Conservation (phyloP, 2,797 vertebrate species). For the Atherinosoma microstoma region DNA sequence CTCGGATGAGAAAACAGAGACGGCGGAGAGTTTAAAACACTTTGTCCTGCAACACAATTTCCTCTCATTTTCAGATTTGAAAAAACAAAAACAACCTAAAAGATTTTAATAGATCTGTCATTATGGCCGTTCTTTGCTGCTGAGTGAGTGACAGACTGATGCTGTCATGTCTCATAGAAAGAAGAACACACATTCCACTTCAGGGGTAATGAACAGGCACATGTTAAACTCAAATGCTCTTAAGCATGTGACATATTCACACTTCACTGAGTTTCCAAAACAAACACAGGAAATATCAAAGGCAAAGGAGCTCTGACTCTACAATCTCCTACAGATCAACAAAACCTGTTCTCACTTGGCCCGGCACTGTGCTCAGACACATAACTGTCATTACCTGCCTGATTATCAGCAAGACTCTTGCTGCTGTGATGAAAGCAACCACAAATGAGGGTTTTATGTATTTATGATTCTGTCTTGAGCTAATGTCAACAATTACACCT, state of each 20-base stretch:
- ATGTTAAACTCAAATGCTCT: conserved; percentile 41
- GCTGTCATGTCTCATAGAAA: conserved; percentile 39
- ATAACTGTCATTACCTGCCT: conserved; percentile 57
- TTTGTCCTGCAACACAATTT: conserved; percentile 9
- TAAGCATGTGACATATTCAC: conserved; percentile 28
- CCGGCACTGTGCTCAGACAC: conserved; percentile 39
- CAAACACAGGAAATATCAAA: conserved; percentile 76
- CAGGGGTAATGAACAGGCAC: conserved; percentile 66
- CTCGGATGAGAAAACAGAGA: conserved; percentile 19
- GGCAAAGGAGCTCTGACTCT: conserved; percentile 31
- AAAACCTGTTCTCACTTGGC: conserved; percentile 78
- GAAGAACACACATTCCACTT: conserved; percentile 61
- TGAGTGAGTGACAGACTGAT: conserved; percentile 40
- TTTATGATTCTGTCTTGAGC: conserved; percentile 25
- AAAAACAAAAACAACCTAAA: not conserved
- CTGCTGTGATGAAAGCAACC: conserved; percentile 37
- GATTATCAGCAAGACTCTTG: conserved; percentile 27
- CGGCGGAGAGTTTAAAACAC: conserved; percentile 15
- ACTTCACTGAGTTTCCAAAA: conserved; percentile 62
- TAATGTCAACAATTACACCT: not conserved
- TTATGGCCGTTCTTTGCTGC: not conserved
- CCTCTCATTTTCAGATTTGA: conserved; percentile 11
- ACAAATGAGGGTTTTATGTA: conserved; percentile 28
- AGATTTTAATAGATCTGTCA: conserved; percentile 26
- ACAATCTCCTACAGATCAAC: conserved; percentile 57